Conservation (phyloP, 2,888 invertebrate genomes). For the Andrena chrysosceles region DNA sequence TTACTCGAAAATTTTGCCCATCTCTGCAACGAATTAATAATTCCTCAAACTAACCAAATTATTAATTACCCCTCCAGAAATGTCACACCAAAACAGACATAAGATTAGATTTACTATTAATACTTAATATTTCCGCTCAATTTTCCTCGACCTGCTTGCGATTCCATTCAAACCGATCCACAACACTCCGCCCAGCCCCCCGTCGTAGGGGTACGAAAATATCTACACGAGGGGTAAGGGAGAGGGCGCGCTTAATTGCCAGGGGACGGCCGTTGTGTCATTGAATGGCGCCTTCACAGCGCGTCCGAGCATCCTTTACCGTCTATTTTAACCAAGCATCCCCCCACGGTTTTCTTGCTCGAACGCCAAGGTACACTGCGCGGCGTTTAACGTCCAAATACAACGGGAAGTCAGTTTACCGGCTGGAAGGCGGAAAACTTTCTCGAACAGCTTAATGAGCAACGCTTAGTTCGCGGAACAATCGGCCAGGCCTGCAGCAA, state of each 20-base stretch:
- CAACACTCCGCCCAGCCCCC: not conserved
- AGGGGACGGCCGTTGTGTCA: conserved; percentile 20
- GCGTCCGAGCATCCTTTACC: conserved; percentile 31
- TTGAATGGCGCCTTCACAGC: conserved; percentile 29
- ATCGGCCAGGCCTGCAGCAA: conserved; percentile 66
- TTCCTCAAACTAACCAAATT: too few species aligned
- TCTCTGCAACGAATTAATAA: too few species aligned
- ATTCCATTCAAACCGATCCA: not conserved
- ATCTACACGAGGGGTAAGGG: not conserved
- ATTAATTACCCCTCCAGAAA: too few species aligned
- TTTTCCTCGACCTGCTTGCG: not conserved
- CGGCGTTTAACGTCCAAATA: conserved; percentile 56
- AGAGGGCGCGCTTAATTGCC: conserved; percentile 55
- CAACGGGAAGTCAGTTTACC: conserved; percentile 55
- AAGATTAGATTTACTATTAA: too few species aligned
- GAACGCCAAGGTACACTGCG: conserved; percentile 4
- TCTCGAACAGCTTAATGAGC: conserved; percentile 69
- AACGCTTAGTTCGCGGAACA: conserved; percentile 68
- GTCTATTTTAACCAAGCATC: conserved; percentile 16
- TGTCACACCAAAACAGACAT: too few species aligned
- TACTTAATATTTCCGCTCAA: not conserved
- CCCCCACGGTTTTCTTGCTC: conserved; percentile 29
- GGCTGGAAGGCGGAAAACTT: conserved; percentile 56
- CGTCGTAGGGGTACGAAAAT: conserved; percentile 11
- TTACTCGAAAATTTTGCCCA: too few species aligned